Conservation (phyloP, 2,113 vertebrate genomes). For the Zapornia atra region DNA sequence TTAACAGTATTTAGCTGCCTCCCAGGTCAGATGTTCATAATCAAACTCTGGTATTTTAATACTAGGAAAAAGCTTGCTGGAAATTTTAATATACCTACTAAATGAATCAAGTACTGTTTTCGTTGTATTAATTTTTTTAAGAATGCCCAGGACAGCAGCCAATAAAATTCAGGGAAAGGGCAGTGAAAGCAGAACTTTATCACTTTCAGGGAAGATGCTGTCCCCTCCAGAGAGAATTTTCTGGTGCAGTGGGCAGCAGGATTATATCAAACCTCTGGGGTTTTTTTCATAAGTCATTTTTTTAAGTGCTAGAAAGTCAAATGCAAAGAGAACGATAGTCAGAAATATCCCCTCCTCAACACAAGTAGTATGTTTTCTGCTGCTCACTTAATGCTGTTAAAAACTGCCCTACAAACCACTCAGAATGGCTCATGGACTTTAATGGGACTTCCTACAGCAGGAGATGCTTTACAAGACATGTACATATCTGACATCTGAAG, state of each 20-base stretch:
- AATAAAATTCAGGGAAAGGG: background rate
- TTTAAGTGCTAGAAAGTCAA: background rate
- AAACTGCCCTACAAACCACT: background rate
- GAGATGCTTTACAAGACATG: background rate
- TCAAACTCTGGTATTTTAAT: background rate
- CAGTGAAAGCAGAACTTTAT: background rate
- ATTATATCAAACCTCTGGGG: background rate
- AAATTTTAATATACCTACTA: background rate
- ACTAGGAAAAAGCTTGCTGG: background rate
- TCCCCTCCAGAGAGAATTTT: background rate
- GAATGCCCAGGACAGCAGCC: background rate
- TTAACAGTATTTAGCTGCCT: background rate
- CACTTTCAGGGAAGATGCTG: background rate
- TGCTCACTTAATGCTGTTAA: background rate
- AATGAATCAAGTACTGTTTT: background rate
- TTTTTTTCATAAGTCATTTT: background rate
- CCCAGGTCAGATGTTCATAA: background rate
- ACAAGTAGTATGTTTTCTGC: background rate
- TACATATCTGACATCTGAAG: background rate
- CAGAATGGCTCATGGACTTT: background rate
- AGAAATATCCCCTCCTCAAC: background rate
- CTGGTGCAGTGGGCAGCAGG: background rate
- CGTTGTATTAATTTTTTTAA: background rate
- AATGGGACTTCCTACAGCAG: background rate
- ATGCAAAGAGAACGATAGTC: rapidly evolving